Conservation (phyloP, 1,140 invertebrate genomes). For the Neodiprion virginianus region DNA sequence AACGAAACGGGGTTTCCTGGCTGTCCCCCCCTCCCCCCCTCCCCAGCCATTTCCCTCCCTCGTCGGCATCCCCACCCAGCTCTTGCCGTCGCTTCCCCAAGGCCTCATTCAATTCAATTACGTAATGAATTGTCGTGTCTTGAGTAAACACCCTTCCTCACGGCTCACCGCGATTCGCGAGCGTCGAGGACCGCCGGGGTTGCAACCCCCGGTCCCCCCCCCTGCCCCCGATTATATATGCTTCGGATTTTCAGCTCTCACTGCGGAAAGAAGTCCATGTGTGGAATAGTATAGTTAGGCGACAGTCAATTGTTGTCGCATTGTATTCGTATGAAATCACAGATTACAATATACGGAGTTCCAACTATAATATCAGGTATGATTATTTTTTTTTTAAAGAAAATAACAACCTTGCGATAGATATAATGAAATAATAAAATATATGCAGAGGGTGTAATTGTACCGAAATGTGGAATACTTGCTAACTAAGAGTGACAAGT, state of each 20-base stretch:
- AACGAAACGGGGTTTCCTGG: too few species aligned
- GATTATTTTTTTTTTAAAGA: too few species aligned
- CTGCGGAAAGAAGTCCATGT: not conserved
- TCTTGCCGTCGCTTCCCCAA: conserved; percentile 12
- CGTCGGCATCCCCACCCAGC: not conserved
- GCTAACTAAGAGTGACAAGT: too few species aligned
- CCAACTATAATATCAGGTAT: too few species aligned
- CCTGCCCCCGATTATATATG: too few species aligned
- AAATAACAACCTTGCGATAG: too few species aligned
- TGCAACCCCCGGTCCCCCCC: not conserved
- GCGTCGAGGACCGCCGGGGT: conserved; percentile 19
- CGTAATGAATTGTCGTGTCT: conserved; percentile 64
- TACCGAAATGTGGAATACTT: too few species aligned
- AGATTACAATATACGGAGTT: too few species aligned
- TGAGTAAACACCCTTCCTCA: conserved; percentile 60
- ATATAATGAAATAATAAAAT: too few species aligned
- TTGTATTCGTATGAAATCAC: too few species aligned
- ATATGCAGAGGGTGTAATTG: too few species aligned
- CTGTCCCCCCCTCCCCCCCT: not conserved
- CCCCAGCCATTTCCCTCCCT: not conserved
- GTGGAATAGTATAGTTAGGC: conserved; percentile 12
- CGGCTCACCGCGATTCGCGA: conserved; percentile 50
- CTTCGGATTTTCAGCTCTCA: too few species aligned
- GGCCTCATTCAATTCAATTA: conserved; percentile 61
- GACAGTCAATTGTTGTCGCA: not conserved